A percentile compares a stretch with the other conserved stretches of the same genome.
phyloP scores from a whole-genome alignment of 2,113 vertebrate species.

The Bombycilla garrulus region DNA sequence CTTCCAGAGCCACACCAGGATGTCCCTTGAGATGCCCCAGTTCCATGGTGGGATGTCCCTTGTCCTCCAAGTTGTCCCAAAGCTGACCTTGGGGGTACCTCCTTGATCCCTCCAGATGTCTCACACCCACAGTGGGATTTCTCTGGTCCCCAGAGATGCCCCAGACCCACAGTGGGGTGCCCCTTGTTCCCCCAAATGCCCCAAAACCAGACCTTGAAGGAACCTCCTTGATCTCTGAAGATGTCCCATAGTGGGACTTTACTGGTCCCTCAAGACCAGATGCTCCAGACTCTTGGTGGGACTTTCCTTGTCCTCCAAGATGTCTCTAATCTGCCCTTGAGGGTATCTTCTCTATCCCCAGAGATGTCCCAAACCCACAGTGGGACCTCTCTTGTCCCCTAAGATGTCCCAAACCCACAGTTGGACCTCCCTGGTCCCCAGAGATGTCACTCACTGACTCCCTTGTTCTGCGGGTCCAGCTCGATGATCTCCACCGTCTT shows the following conservation, averaged over 20 bases:
- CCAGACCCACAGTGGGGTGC: no score
- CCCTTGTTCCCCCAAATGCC: no score
- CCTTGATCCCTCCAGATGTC: not conserved
- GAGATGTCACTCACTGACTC: slow-evolving; percentile 64
- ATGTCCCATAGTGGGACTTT: no score
- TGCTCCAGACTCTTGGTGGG: fast-evolving
- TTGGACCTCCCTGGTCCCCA: not conserved
- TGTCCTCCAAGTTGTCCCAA: not conserved
- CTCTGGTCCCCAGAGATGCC: fast-evolving
- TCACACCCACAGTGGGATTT: not conserved
- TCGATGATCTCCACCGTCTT: slow-evolving; percentile 15
- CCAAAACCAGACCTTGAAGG: no score
- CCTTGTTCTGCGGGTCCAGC: slow-evolving; percentile 68
- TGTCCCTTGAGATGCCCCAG: not conserved
- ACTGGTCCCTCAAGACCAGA: no score
- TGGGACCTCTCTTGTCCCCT: no score
- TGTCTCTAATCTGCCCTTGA: not conserved
- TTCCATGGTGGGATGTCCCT: not conserved
- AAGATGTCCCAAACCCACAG: not conserved
- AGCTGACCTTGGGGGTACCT: not conserved
- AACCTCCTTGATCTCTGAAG: no score
- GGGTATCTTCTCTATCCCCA: no score
- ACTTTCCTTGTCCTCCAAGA: fast-evolving
- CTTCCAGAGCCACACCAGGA: not conserved
- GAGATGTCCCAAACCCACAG: not conserved